Percentiles rank a stretch among this genome's conserved stretches.
Evolutionary conservation across 2,888 invertebrate species (phyloP).

Genomic region (Drosophila leonis): DNA sequence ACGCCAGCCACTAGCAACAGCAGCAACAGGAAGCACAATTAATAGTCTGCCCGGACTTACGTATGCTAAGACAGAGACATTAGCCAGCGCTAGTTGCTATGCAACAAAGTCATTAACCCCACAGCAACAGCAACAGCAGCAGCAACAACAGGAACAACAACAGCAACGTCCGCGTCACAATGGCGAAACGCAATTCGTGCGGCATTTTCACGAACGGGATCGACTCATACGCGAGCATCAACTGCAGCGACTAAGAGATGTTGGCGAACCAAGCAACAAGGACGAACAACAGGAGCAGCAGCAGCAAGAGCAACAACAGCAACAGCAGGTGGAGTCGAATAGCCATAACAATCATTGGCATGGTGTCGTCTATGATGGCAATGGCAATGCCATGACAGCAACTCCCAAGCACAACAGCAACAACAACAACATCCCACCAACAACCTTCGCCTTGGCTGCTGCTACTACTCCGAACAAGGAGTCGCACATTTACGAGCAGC

Average conservation of each 20-base stretch:
- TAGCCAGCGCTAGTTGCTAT: slow-evolving; percentile 41
- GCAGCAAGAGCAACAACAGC: slow-evolving; percentile 14
- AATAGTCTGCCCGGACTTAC: slow-evolving; percentile 56
- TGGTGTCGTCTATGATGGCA: slow-evolving; percentile 73
- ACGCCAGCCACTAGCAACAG: slow-evolving; percentile 43
- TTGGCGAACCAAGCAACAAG: slow-evolving; percentile 25
- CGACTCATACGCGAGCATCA: slow-evolving; percentile 85
- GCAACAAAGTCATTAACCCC: slow-evolving; percentile 82
- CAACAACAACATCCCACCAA: slow-evolving; percentile 10
- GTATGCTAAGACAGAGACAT: slow-evolving; percentile 61
- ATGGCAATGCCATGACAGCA: slow-evolving; percentile 60
- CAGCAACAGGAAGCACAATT: slow-evolving; percentile 52
- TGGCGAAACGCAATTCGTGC: slow-evolving; percentile 83
- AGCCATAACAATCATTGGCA: slow-evolving; percentile 76
- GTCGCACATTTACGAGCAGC: slow-evolving; percentile 70
- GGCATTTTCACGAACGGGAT: slow-evolving; percentile 85
- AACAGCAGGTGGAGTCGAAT: slow-evolving; percentile 47
- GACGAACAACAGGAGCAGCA: slow-evolving; percentile 19
- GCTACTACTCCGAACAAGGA: slow-evolving; percentile 43
- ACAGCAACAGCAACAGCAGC: slow-evolving; percentile 51
- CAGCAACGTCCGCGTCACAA: slow-evolving; percentile 46
- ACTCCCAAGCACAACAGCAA: slow-evolving; percentile 22
- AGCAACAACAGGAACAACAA: slow-evolving; percentile 37
- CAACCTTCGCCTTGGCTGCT: slow-evolving; percentile 4
- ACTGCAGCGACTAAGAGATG: slow-evolving; percentile 78